phyloP scores from a whole-genome alignment of 2,888 invertebrate species.

The Rhingia campestris region DNA sequence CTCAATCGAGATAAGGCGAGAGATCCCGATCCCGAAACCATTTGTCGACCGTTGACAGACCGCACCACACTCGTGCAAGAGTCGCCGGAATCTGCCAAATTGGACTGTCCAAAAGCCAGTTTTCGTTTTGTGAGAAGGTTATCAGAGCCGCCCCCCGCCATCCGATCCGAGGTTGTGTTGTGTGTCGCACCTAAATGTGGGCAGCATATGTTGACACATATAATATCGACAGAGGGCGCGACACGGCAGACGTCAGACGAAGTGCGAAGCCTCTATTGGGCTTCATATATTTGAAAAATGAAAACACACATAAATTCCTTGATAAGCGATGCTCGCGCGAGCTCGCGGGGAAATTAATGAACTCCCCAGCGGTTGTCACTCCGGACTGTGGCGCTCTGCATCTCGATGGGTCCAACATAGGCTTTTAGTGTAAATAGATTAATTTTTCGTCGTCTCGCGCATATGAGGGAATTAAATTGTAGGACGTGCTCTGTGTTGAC shows the following conservation, averaged over 20 bases:
- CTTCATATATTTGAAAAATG: constrained; percentile 72
- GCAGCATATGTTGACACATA: constrained; percentile 72
- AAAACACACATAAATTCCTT: constrained; percentile 73
- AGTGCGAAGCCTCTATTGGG: constrained; percentile 45
- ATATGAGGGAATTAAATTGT: constrained; percentile 67
- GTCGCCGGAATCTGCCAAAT: constrained; percentile 66
- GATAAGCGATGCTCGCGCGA: constrained; percentile 39
- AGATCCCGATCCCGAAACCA: constrained; percentile 51
- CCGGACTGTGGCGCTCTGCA: constrained; percentile 46
- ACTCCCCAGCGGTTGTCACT: constrained; percentile 47
- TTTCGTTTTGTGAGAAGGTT: constrained; percentile 31
- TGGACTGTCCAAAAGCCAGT: constrained; percentile 58
- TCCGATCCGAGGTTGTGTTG: constrained; percentile 25
- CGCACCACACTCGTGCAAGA: constrained; percentile 44
- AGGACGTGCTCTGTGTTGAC: constrained; percentile 67
- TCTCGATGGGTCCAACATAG: constrained; percentile 63
- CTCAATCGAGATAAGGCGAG: constrained; percentile 80
- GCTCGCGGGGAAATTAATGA: constrained; percentile 62
- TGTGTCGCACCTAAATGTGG: constrained; percentile 66
- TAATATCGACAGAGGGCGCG: constrained; percentile 60
- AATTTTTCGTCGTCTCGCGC: constrained; percentile 57
- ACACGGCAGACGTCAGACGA: constrained; percentile 23
- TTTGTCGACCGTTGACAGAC: constrained; percentile 71
- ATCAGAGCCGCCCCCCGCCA: constrained; percentile 24
- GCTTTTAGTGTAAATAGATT: constrained; percentile 74